These are phyloP conservation scores for Melanerpes aurifrons DNA, from an alignment of 2,113 vertebrate species.

Conservation along the genomic window DNA sequence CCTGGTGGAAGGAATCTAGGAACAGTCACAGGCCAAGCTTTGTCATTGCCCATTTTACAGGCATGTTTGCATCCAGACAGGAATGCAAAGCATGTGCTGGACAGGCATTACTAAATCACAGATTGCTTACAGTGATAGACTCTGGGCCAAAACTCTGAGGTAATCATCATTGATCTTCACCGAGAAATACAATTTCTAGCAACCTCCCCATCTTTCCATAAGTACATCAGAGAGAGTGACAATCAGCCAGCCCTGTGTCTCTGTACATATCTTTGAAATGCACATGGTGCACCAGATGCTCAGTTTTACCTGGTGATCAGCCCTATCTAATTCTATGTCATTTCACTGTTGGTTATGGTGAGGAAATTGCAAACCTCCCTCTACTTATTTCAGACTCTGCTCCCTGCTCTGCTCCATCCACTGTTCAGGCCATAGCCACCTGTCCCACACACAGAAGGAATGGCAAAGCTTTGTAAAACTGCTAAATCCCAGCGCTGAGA, in stretches of 20 bases:
- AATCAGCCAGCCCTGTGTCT: neutral
- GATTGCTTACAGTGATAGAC: neutral
- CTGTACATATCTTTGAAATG: neutral
- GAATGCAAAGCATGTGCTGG: neutral
- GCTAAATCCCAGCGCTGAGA: neutral
- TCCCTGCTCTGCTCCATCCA: neutral
- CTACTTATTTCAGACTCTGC: neutral
- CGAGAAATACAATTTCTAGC: neutral
- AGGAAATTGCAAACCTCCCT: neutral
- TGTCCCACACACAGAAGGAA: neutral
- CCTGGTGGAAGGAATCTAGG: constrained; percentile 12
- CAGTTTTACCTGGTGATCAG: neutral
- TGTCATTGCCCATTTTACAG: neutral
- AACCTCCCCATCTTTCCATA: neutral
- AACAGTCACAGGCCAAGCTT: neutral
- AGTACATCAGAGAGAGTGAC: neutral
- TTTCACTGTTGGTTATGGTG: neutral
- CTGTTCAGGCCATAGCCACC: neutral
- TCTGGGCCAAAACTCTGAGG: neutral
- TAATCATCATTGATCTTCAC: neutral
- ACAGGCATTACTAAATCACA: neutral
- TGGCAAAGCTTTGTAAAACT: neutral
- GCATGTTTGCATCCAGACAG: neutral
- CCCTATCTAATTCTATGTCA: neutral
- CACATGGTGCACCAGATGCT: neutral